These are phyloP conservation scores for Clistopyga incitator DNA, from an alignment of 2,888 invertebrate genomes.

Conservation along the genomic window DNA sequence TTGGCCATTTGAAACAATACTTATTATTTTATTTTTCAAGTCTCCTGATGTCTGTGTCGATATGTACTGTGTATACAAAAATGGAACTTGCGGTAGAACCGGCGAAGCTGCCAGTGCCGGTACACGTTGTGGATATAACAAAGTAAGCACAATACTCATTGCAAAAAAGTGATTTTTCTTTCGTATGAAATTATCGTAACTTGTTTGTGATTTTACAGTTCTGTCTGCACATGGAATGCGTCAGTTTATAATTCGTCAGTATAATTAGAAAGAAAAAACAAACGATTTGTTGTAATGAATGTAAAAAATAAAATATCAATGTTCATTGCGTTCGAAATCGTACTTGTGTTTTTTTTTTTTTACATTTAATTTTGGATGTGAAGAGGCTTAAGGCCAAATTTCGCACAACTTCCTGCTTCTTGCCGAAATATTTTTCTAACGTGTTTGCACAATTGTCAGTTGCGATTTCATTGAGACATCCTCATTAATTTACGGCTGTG, in stretches of 20 bases:
- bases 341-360: no score
- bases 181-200: neutral
- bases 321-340: no score
- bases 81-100: neutral
- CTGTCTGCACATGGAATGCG: conserved; percentile 33
- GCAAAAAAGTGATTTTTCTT: neutral
- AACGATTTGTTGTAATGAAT: neutral
- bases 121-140: conserved; percentile 29
- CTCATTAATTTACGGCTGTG: no score
- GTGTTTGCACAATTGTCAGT: no score
- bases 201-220: conserved; percentile 16
- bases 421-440: no score
- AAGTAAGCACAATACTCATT: conserved; percentile 17
- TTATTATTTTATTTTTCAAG: neutral
- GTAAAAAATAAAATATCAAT: neutral
- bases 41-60: conserved; percentile 22
- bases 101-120: conserved; percentile 28
- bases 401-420: no score
- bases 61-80: neutral
- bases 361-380: no score
- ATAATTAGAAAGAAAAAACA: neutral
- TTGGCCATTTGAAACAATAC: neutral
- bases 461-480: no score
- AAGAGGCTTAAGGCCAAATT: no score
- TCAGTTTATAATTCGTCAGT: neutral